Evolutionary conservation across 2,888 invertebrate genomes (phyloP), one percentile per base, ranked within the genome.

Genomic region (Panorpa germanica): DNA sequence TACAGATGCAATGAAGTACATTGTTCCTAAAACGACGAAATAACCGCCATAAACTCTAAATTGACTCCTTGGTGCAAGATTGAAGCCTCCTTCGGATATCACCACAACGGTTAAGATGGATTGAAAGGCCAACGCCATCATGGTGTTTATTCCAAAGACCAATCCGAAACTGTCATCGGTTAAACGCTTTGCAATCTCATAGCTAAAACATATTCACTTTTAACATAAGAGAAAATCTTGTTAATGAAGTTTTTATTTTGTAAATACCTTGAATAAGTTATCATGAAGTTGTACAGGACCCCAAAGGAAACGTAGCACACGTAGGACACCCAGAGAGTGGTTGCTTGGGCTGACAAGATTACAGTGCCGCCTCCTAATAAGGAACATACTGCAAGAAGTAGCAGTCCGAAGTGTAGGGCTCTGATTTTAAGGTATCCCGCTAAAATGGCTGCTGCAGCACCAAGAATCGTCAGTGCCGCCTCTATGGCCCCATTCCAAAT

Each of bases 401-500:
- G 45, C 42, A 50, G 39, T 34, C 61, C 61, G 32, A 55, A 57
- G 31, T 54, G 53, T 11, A 49, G 46, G 38, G 49, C 49, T 43
- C 52, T 55, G 32, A 58, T 53, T 38, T 56, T 55, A 16, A 63
- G 37, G 22, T 52, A 41, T 2, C 65, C 62, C 1, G 62, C 63
- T 1, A 49, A 22, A 13, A 63, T 45, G 6, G 64, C 60, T 4
- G 56, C 59, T 3, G 49, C 40, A 34, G 60, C 61, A 41, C 72
- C 67, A 7, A 69, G 42, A 2, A 71, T 40, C 0, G 71, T 73
- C 34, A 69, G 58, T 6, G 59, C 39, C 1, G 75, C 71, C 46
- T 81, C 80, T 1, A 75, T 70, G 6, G 63, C 68, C 2, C 80
- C 81, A 44, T 77, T n/a, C n/a, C n/a, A n/a, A n/a, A n/a, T n/a